Conservation (phyloP, 2,113 vertebrate genomes). For the Ovis canadensis region DNA sequence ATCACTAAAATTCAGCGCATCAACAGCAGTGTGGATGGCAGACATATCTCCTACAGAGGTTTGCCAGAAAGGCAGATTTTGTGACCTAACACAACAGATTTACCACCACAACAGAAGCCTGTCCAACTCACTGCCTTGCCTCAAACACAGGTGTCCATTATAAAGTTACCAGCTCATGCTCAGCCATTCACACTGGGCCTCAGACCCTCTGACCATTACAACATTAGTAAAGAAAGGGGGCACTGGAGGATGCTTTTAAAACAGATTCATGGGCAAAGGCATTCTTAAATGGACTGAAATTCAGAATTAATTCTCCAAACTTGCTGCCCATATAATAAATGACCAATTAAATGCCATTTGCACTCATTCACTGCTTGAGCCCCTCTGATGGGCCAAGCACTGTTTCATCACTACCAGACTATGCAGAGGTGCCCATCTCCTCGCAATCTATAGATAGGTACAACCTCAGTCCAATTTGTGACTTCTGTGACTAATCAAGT, state of each 20-base stretch:
- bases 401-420: neutral
- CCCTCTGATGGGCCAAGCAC: neutral
- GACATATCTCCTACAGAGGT: neutral
- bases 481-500: neutral
- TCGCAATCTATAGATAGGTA: too few species aligned
- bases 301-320: neutral
- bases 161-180: neutral
- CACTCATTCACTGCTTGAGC: neutral
- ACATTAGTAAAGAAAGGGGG: neutral
- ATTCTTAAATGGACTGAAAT: neutral
- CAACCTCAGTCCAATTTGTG: neutral
- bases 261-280: neutral
- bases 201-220: neutral
- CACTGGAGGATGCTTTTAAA: neutral
- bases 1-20: neutral
- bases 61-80: neutral
- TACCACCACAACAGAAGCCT: neutral
- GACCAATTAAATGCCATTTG: neutral
- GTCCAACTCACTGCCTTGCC: neutral
- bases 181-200: neutral
- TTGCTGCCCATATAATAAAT: neutral
- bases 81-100: neutral
- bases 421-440: too few species aligned
- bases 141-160: slow-evolving; percentile 31
- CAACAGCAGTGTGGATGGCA: neutral